Evolutionary conservation across 2,113 vertebrate species (phyloP).

Genomic region (Syrmaticus mikado): DNA sequence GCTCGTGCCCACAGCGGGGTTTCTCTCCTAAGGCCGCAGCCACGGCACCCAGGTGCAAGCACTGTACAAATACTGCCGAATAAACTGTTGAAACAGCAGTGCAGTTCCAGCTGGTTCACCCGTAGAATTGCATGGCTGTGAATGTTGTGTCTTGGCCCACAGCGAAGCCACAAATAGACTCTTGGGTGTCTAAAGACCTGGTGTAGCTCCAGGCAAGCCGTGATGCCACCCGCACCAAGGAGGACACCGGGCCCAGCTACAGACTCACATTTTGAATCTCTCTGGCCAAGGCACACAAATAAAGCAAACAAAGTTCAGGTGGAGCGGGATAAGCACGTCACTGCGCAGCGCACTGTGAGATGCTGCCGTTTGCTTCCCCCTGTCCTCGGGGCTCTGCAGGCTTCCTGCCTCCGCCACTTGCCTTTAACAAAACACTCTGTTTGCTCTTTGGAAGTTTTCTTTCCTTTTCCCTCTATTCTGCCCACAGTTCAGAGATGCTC

Average conservation of each 20-base stretch:
- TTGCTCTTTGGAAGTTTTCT: slow-evolving; percentile 11
- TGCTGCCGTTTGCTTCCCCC: neutral
- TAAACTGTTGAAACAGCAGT: neutral
- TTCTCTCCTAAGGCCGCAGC: neutral
- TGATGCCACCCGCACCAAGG: neutral
- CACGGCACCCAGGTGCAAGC: neutral
- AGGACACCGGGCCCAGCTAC: neutral
- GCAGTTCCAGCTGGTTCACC: neutral
- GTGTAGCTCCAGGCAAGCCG: neutral
- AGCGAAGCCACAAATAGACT: neutral
- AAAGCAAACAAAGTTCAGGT: neutral
- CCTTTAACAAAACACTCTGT: neutral
- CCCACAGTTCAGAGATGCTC: slow-evolving; percentile 31
- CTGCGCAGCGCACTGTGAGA: neutral
- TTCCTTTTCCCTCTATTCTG: neutral
- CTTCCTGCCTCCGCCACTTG: neutral
- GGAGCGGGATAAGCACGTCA: neutral
- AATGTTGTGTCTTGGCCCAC: neutral
- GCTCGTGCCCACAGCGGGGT: neutral
- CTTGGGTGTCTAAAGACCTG: neutral
- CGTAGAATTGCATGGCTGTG: neutral
- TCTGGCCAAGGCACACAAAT: neutral
- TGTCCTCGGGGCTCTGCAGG: neutral
- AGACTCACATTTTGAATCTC: neutral
- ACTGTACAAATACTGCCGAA: neutral